Evolutionary conservation across 2,113 vertebrate genomes (phyloP), one percentile per base, ranked within the genome.

Genomic region (Onychorhynchus coronatus): DNA sequence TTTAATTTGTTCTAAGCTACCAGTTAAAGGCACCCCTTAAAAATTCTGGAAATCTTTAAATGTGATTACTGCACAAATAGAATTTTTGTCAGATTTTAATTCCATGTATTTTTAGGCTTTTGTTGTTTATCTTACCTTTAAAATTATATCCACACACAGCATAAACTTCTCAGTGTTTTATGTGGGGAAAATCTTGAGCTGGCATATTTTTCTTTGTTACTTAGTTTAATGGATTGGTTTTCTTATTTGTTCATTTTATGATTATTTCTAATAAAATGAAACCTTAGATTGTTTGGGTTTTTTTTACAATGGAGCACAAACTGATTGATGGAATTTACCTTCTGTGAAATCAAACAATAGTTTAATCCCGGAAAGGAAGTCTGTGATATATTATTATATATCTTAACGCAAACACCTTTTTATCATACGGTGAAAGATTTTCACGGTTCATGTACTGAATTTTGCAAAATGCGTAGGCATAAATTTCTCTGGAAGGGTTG

Each of bases 281-380:
- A 91, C 21, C 41, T 89, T 47, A 63, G 77, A 6, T 65, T 63
- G 15, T 13, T 67, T n/a, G 39, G 39, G 39, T 52, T 23, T 25
- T 52, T 52, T 65, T 93, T 58, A 75, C 84, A 83, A 52, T 41
- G 80, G 63, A 92, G 62, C 50, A 47, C 73, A 90, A 92, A 27
- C 3, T 92, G 78, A 95, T 70, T 70, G 75, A 86, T 91, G 59
- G 68, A 93, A 95, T 92, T 94, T 84, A 79, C 68, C 61, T 95
- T 88, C 81, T 93, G 47, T 93, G 84, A 96, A 96, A 88, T 86
- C 42, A 90, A 79, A 68, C n/a, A 59, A 27, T 35, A 2, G 1
- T 94, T 83, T 81, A 66, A 47, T 86, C 81, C 28, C 37, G 35
- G 58, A 84, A 22, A 23, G 39, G 53, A 76, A 88, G n/a, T 7